Evolutionary conservation across 2,888 invertebrate genomes (phyloP), one percentile per base, ranked within the genome.

Genomic region (Xanthorhoe spadicearia): DNA sequence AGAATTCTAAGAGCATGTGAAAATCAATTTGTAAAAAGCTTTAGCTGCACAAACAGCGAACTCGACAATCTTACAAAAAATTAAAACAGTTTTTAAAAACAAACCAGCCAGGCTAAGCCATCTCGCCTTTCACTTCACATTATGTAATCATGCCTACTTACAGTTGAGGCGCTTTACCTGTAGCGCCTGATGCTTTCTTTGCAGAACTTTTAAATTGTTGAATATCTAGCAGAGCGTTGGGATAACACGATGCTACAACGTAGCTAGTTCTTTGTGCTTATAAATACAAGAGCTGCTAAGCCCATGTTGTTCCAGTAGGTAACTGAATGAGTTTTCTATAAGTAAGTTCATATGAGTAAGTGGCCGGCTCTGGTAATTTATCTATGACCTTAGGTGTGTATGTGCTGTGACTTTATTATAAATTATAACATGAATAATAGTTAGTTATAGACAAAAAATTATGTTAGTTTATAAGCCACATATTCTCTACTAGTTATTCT

Each of bases 61-160:
- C 17, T 43, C n/a, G 17, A 13, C 8, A 48, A 17, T 48, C 6
- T 48, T 48, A 48, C 17, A 48, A 17, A 48, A 48, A 48, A 43
- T 43, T 15, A 48, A 48, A 17, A 48, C 15, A 15, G 7, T 48
- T 48, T 15, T 48, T n/a, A n/a, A 17, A 13, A 15, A 13, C 7
- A 17, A 48, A 17, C 15, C 17, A 8, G 46, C 46, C 6, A 48
- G 15, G 15, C 15, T 48, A 48, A 48, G 48, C 38, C 38, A 43
- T 43, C 38, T 43, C 38, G 48, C 17, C 15, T 48, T 48, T 8
- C 17, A 48, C 48, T 48, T 17, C 48, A 48, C 48, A 48, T 48
- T 48, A 48, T 48, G 48, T 17, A 48, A 48, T 48, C 48, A 48
- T 48, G 48, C 48, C 48, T 48, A 48, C 17, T 48, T 48, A 48